Conservation (phyloP, 2,113 vertebrate genomes). For the Eudyptes chrysolophus region DNA sequence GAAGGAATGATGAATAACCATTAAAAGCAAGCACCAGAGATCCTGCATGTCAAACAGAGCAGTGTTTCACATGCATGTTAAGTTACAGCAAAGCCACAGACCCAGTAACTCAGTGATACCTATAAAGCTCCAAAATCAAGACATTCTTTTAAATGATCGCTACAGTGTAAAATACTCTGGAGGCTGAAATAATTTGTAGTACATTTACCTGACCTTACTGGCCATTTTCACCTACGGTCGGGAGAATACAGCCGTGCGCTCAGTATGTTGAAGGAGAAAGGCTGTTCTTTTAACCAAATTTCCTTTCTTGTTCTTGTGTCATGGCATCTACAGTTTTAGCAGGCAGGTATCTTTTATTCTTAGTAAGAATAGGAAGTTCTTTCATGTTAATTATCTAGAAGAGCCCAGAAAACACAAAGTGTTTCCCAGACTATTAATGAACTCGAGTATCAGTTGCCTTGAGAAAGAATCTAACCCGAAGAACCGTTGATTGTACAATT, state of each 20-base stretch:
- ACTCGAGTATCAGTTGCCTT: neutral
- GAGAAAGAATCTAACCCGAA: neutral
- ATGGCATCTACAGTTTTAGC: neutral
- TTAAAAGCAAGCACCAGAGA: neutral
- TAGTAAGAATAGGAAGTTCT: neutral
- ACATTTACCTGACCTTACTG: neutral
- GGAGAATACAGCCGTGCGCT: neutral
- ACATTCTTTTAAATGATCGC: neutral
- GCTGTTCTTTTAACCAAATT: neutral
- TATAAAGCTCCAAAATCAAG: neutral
- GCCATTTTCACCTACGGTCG: neutral
- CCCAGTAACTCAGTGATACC: neutral
- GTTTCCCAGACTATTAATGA: neutral
- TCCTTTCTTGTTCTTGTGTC: neutral
- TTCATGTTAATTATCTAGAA: neutral
- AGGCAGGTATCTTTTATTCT: neutral
- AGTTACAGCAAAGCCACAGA: neutral
- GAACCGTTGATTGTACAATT: neutral
- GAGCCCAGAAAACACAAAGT: neutral
- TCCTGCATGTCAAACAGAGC: neutral
- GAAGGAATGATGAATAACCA: neutral
- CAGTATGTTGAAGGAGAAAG: neutral
- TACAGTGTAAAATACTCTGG: neutral
- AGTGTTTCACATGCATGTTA: neutral
- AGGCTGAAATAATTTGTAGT: neutral